Evolutionary conservation across 2,888 invertebrate species (phyloP), one percentile per base, ranked within the genome.

Genomic region (Anticlea derivata): DNA sequence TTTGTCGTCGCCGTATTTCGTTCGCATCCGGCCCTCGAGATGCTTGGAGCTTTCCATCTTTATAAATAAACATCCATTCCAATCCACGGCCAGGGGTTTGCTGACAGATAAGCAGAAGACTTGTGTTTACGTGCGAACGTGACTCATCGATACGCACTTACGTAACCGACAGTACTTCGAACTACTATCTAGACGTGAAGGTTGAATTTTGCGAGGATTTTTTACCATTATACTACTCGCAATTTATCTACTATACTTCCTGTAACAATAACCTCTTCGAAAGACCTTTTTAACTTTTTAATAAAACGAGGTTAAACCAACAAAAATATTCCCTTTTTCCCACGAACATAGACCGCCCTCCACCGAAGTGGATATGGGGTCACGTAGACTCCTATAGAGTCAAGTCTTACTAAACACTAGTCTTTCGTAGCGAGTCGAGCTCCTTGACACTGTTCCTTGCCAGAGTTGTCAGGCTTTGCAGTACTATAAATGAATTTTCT

Each of bases 391-490:
- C 59, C 66, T 67, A 60, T 58, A 55, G 52, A 67, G 71, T 68
- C 62, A 58, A 70, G 69, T 67, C 64, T 62, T 65, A 71, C 65
- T 65, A 67, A 70, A 71, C 67, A 67, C 61, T 50, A 50, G 53
- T 53, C 44, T 54, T 44, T 40, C 50, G 50, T 45, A 41, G 31
- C 61, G 63, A 50, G 66, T 60, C 60, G 66, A 63, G 73, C 72
- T 80, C 81, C 83, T 83, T 83, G 83, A 83, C 84, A 82, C 55
- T 59, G 61, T 80, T 78, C 55, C 48, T 38, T 27, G 23, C 27
- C 43, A 37, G 46, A 37, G 26, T 44, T 43, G 23, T 26, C 43
- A 37, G 46, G 41, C 31, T 44, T 43, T 41, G n/a, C 8, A 24
- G 35, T 23, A 20, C 30, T 38, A 2, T 34, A 62, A 53, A 58